Conservation (phyloP, 2,797 vertebrate species). For the Falco peregrinus region DNA sequence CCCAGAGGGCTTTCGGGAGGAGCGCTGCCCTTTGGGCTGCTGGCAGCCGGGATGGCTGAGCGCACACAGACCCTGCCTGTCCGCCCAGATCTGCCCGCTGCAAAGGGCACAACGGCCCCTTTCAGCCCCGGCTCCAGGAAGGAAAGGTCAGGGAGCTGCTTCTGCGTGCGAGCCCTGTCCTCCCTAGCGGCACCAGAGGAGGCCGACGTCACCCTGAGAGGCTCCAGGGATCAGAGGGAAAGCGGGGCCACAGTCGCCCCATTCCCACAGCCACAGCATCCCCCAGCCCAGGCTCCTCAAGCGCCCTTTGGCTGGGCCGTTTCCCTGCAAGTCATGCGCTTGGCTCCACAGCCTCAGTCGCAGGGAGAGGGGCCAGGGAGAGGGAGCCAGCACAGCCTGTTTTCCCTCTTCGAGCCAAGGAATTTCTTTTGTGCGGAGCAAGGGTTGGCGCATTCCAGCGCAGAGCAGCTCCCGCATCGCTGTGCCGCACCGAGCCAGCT, state of each 20-base stretch:
- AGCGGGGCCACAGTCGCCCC: accelerated
- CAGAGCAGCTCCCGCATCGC: not conserved
- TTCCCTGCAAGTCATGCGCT: not conserved
- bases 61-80: not conserved
- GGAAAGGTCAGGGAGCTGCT: slow-evolving; percentile 37
- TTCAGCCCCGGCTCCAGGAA: not conserved
- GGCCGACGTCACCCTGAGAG: not conserved
- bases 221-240: not conserved
- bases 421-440: slow-evolving; percentile 27
- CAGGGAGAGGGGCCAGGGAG: not conserved
- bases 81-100: not conserved
- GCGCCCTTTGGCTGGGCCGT: not conserved
- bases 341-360: not conserved
- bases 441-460: not conserved
- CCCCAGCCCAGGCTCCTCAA: not conserved
- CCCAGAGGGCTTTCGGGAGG: not conserved
- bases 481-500: accelerated
- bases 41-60: not conserved
- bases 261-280: not conserved
- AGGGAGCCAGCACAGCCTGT: slow-evolving; percentile 21
- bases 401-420: slow-evolving; percentile 3
- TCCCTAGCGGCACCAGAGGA: accelerated
- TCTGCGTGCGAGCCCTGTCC: not conserved
- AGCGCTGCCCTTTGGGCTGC: not conserved
- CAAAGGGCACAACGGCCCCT: slow-evolving; percentile 5